Evolutionary conservation across 1,140 invertebrate species (phyloP).

Genomic region (Radopholus similis): DNA sequence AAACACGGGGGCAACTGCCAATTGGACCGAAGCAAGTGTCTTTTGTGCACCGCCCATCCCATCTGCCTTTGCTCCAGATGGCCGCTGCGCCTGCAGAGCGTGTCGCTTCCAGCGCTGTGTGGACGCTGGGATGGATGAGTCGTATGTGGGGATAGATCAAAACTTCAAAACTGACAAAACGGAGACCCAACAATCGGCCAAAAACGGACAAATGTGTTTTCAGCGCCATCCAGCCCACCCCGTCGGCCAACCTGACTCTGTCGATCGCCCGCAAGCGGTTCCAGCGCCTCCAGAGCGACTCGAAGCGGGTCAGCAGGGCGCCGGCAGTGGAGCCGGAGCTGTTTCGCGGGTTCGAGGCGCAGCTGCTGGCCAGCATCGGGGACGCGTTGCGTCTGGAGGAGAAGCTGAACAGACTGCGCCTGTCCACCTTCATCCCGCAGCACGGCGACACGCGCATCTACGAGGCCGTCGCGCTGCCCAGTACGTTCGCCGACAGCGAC

Average conservation of each 20-base stretch:
- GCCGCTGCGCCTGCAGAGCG: too few relatives aligned
- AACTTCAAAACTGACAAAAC: too few relatives aligned
- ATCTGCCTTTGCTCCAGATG: too few relatives aligned
- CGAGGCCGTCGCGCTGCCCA: constrained; percentile 6
- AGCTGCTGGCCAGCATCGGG: constrained; percentile 6
- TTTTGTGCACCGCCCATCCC: too few relatives aligned
- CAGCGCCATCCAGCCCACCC: constrained; percentile 26
- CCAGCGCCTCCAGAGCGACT: constrained; percentile 10
- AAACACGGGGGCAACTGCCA: too few relatives aligned
- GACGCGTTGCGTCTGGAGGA: constrained; percentile 23
- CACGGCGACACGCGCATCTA: constrained; percentile 2
- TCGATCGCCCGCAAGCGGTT: constrained; percentile 25
- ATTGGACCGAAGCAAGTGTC: too few relatives aligned
- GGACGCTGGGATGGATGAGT: too few relatives aligned
- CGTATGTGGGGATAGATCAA: too few relatives aligned
- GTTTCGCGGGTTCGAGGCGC: constrained; percentile 8
- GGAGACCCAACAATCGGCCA: too few relatives aligned
- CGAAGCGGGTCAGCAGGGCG: constrained; percentile 1
- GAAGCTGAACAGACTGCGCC: constrained; percentile 15
- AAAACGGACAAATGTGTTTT: too few relatives aligned
- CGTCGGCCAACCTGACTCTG: constrained; percentile 21
- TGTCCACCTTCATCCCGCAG: constrained; percentile 12
- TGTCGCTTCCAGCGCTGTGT: too few relatives aligned
- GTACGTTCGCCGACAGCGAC: neutral
- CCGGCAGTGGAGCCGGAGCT: constrained; percentile 1